Conservation (phyloP, 1,140 invertebrate species). For the Cyclargus thomasi region DNA sequence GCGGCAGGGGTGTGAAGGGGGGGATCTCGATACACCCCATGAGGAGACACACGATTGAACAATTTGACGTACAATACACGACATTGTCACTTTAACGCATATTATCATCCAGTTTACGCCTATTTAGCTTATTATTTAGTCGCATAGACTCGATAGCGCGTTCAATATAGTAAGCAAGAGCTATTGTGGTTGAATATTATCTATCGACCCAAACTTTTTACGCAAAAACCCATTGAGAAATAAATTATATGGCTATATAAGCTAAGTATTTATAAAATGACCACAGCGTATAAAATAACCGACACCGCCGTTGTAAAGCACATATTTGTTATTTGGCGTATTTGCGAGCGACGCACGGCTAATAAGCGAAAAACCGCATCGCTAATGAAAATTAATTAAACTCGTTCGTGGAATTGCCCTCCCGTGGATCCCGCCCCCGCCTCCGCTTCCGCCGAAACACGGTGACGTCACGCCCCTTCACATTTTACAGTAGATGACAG, state of each 20-base stretch:
- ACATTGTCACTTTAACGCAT: conserved; percentile 9
- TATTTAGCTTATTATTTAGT: conserved; percentile 9
- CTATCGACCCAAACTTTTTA: neutral
- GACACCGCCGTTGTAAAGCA: neutral
- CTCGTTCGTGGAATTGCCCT: conserved; percentile 23
- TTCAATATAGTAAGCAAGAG: neutral
- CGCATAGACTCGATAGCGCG: neutral
- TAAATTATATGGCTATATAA: too few species aligned
- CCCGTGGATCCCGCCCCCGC: conserved; percentile 21
- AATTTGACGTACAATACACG: conserved; percentile 17
- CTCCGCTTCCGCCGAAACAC: conserved; percentile 30
- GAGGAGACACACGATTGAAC: conserved; percentile 20
- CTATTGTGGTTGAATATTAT: neutral
- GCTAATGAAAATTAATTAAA: conserved; percentile 35
- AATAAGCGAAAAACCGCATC: conserved; percentile 29
- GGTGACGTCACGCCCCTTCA: conserved; percentile 34
- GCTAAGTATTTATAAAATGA: neutral
- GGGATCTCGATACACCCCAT: conserved; percentile 26
- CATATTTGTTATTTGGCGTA: neutral
- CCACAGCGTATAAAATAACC: neutral
- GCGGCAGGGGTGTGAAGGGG: neutral
- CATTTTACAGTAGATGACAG: conserved; percentile 29
- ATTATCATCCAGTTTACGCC: conserved; percentile 14
- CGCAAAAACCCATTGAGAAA: too few species aligned
- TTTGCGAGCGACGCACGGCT: conserved; percentile 23